Evolutionary conservation across 2,113 vertebrate species (phyloP), one percentile per base, ranked within the genome.

Genomic region (Pseudopodoces humilis): DNA sequence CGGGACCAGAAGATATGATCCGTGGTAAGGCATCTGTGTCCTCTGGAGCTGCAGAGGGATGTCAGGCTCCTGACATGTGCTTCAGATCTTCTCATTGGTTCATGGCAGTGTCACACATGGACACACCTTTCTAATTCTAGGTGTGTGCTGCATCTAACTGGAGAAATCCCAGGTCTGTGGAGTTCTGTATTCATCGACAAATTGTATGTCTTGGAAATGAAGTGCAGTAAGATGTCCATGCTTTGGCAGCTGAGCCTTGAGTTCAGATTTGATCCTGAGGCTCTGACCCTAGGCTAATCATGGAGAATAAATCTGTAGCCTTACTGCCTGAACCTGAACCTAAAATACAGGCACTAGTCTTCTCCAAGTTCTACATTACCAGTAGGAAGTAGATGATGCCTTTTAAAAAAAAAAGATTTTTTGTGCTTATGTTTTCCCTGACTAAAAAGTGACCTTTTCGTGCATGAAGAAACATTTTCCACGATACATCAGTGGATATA

Each of bases 371-470:
- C 39, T 82, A 39, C 33, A 15, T 41, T 89, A 53, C 22, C 39
- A 50, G 18, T 37, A 68, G 16, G 28, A 88, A 56, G 16, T 88
- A 67, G 27, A 70, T 39, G 7, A 65, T 56, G 10, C 7, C 39
- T 91, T 67, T 64, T 43, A 58, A 83, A 76, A 74, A 64, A 78
- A 76, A 83, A 76, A 25, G 3, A 75, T 62, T 47, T 37, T 14
- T 59, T 72, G 11, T 3, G 2, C 14, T 17, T 41, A 5, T 92
- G 33, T 64, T 85, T 90, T 87, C 62, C 25, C 41, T 71, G 62
- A 72, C 68, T 93, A 90, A 87, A 95, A 94, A 87, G 37, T 76
- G 67, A 17, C 65, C n/a, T 89, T 92, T 91, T 76, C 28, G 76
- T 47, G 39, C 28, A 31, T 41, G 81, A 94, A 84, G 78, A 93